Base-by-base conservation (phyloP, 2,888 invertebrate genomes). In the Blera fallax region DNA sequence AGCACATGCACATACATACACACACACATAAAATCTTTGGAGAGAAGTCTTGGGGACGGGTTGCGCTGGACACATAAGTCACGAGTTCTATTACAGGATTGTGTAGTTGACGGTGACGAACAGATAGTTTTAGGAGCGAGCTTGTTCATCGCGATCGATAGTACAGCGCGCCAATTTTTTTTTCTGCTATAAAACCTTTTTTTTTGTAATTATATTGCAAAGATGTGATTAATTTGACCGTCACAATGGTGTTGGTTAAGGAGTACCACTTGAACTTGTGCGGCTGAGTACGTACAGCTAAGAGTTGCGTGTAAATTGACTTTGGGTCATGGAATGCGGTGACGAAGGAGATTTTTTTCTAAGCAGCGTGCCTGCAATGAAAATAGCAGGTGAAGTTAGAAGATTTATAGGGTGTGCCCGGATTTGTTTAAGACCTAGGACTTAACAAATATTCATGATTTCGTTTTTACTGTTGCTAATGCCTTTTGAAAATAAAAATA, bases 61-160 rank as follows among this genome's bases (percentile, higher is more conserved):
- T 40, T 77, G 73, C n/a, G n/a, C 79, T 74, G 69, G 64, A 74
- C 80, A 65, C 70, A 80, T 74, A 84, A 84, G 84, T 84, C 84
- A 84, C 80, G 84, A 84, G 81, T 70, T 76, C 76, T 29, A 67
- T 14, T 52, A 65, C 73, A 65, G 65, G 56, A 79, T 73, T 65
- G 78, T 40, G 14, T 72, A 67, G 67, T 67, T 60, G 65, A 52
- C 62, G 67, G 32, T 67, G 67, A 58, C 65, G 29, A 72, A 65
- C 43, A 65, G 72, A 83, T 64, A 65, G 58, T 58, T 67, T 64
- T 64, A 72, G 70, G 10, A 67, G 72, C 78, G 10, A 67, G 72
- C 78, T 83, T 78, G 78, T 83, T 83, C 65, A 72, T 72, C 65
- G 82, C 82, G 52, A 65, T 78, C 82, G 60, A 78, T 83, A 65